A percentile compares a stretch with the other conserved stretches of the same genome.
Evolutionary conservation across 2,797 vertebrate genomes (phyloP).

Genomic region (Acipenser transmontanus): DNA sequence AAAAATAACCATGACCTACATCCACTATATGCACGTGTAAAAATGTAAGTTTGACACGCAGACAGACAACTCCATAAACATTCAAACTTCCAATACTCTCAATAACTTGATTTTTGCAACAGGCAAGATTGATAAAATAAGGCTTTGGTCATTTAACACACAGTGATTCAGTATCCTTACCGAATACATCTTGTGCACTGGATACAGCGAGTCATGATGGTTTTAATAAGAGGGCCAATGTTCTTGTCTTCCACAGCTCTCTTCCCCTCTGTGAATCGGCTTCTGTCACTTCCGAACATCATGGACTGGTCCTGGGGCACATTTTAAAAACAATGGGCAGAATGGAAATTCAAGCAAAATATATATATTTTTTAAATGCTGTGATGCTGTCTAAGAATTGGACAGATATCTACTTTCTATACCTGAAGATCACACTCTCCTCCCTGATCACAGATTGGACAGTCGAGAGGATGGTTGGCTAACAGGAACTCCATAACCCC

Average conservation of each 20-base stretch:
- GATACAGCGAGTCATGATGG: slow-evolving; percentile 97
- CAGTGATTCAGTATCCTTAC: slow-evolving; percentile 43
- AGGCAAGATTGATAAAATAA: too few relatives aligned
- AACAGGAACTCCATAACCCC: slow-evolving; percentile 97
- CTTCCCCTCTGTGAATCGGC: slow-evolving; percentile 86
- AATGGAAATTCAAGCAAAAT: too few relatives aligned
- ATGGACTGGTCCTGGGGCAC: slow-evolving; percentile 66
- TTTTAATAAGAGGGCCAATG: slow-evolving; percentile 91
- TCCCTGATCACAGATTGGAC: slow-evolving; percentile 97
- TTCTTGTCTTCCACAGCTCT: slow-evolving; percentile 97
- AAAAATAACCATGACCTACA: too few relatives aligned
- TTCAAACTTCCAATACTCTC: too few relatives aligned
- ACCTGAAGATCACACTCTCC: slow-evolving; percentile 98
- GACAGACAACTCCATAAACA: too few relatives aligned
- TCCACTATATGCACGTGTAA: too few relatives aligned
- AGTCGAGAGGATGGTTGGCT: slow-evolving; percentile 94
- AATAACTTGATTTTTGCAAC: too few relatives aligned
- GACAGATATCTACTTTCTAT: slow-evolving; percentile 18
- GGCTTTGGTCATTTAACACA: too few relatives aligned
- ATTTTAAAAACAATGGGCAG: neutral
- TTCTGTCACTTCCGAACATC: slow-evolving; percentile 95
- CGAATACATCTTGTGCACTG: slow-evolving; percentile 95
- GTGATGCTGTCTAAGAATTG: too few relatives aligned
- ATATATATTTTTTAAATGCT: too few relatives aligned
- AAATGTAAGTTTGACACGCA: too few relatives aligned